Evolutionary conservation across 2,888 invertebrate genomes (phyloP).

Genomic region (Cheilosia pagana): DNA sequence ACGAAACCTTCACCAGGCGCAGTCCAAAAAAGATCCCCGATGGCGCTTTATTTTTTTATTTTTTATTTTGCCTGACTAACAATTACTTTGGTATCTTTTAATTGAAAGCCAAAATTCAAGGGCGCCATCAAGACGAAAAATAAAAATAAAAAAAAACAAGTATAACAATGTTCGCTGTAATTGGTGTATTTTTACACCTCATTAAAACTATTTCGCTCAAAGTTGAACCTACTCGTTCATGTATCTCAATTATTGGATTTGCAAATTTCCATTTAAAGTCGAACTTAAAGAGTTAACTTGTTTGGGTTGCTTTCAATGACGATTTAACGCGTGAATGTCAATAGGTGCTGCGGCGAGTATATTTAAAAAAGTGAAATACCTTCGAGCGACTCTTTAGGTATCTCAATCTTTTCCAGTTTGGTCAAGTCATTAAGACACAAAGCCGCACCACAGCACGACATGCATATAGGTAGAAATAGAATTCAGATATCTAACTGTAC

Average conservation of each 20-base stretch:
- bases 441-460: neutral
- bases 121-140: conserved; percentile 10
- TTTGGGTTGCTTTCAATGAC: conserved; percentile 45
- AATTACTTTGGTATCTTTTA: conserved; percentile 42
- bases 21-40: neutral
- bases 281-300: conserved; percentile 56
- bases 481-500: conserved; percentile 24
- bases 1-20: conserved; percentile 2
- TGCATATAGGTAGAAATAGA: neutral
- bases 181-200: conserved; percentile 56
- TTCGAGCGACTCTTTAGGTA: neutral
- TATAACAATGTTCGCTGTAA: conserved; percentile 39
- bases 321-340: conserved; percentile 35
- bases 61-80: conserved; percentile 21
- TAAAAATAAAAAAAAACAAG: conserved; percentile 8
- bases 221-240: too few species aligned
- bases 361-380: neutral
- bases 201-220: conserved; percentile 24
- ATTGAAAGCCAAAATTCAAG: conserved; percentile 33
- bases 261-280: conserved; percentile 34
- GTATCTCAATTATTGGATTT: neutral
- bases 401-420: conserved; percentile 45
- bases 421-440: conserved; percentile 37
- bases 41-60: conserved; percentile 9
- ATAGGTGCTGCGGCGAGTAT: conserved; percentile 7